These are phyloP conservation scores for Hemistola chrysoprasaria DNA, from an alignment of 2,888 invertebrate genomes.

Conservation along the genomic window DNA sequence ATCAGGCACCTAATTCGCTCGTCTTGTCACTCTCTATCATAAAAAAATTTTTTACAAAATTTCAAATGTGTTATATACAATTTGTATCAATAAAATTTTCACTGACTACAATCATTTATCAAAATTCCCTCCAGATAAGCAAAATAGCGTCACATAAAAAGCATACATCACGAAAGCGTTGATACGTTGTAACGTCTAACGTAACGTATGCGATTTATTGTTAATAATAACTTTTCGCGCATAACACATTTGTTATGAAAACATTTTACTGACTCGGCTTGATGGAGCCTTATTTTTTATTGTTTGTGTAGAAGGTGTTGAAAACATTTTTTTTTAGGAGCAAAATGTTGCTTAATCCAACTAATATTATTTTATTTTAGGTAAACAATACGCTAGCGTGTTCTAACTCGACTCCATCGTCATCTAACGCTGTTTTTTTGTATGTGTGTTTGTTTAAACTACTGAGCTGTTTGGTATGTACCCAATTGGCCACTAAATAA, in stretches of 20 bases:
- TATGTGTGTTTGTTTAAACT: too few species aligned
- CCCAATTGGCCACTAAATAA: too few species aligned
- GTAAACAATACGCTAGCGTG: too few species aligned
- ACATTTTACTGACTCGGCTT: conserved; percentile 49
- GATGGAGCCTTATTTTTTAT: conserved; percentile 42
- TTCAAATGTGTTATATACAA: conserved; percentile 15
- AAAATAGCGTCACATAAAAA: conserved; percentile 21
- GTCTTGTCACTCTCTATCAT: too few species aligned
- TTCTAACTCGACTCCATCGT: too few species aligned
- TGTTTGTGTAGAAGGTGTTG: conserved; percentile 1
- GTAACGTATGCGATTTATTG: conserved; percentile 63
- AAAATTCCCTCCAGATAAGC: conserved; percentile 13
- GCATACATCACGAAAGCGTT: conserved; percentile 24
- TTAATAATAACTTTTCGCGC: conserved; percentile 59
- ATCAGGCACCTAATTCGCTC: too few species aligned
- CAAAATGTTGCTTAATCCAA: too few species aligned
- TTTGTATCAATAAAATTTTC: conserved; percentile 1
- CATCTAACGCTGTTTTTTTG: too few species aligned
- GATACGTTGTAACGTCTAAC: conserved; percentile 22
- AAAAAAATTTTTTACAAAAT: too few species aligned
- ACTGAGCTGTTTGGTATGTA: too few species aligned
- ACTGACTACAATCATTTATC: conserved; percentile 4
- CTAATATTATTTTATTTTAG: too few species aligned
- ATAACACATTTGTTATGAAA: conserved; percentile 65
- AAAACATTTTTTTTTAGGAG: too few species aligned